phyloP scores from a whole-genome alignment of 2,888 invertebrate species.

The Crepidodera aurea region DNA sequence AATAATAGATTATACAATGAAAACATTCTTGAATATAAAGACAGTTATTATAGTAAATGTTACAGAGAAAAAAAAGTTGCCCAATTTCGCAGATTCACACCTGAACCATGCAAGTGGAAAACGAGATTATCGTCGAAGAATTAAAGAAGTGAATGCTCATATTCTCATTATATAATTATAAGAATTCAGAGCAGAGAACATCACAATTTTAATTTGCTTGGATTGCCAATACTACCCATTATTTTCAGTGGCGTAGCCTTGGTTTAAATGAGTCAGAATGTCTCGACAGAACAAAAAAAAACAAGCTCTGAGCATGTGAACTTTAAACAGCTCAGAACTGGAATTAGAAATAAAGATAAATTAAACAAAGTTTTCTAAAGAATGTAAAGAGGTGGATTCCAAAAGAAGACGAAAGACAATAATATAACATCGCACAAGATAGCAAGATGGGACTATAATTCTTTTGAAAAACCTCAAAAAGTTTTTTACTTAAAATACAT shows the following conservation, averaged over 20 bases:
- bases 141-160: constrained; percentile 15
- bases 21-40: constrained; percentile 9
- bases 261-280: no score
- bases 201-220: constrained; percentile 14
- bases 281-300: no score
- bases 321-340: no score
- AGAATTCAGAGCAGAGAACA: constrained; percentile 4
- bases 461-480: no score
- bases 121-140: constrained; percentile 14
- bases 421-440: no score
- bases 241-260: neutral
- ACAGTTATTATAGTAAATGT: constrained; percentile 9
- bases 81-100: constrained; percentile 21
- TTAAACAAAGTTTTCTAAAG: no score
- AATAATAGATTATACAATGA: constrained; percentile 19
- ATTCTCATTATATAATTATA: constrained; percentile 24
- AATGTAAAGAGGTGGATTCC: no score
- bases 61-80: constrained; percentile 13
- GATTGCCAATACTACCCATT: constrained; percentile 9
- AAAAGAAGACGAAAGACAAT: no score
- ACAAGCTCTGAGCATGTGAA: no score
- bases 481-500: no score
- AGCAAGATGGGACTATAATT: no score
- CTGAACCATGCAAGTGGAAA: constrained; percentile 13
- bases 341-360: no score